These are phyloP conservation scores for Pseudolaguvia tuberculata DNA, from an alignment of 2,113 vertebrate genomes.

Conservation along the genomic window DNA sequence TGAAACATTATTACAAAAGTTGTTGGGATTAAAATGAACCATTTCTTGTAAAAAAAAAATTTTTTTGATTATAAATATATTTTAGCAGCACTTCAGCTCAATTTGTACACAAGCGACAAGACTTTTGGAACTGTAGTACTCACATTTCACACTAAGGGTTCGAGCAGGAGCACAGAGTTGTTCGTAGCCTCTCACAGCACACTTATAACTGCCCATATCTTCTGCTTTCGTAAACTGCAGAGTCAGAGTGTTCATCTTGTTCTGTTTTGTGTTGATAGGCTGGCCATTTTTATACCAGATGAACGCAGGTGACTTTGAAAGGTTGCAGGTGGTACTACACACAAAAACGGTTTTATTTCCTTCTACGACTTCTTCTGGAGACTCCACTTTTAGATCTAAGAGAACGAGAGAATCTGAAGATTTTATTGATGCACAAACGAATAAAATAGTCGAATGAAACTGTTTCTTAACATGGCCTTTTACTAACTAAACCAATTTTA, in stretches of 20 bases:
- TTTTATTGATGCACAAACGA: no score
- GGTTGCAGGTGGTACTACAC: constrained; percentile 23
- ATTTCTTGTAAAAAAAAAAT: no score
- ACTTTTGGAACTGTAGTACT: constrained; percentile 1
- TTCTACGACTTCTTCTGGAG: constrained; percentile 1
- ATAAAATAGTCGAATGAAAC: no score
- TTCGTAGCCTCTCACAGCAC: constrained; percentile 10
- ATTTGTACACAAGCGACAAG: no score
- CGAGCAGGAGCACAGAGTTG: constrained; percentile 4
- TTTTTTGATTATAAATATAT: no score
- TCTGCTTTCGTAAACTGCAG: neutral
- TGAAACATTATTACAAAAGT: no score
- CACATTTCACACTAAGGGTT: constrained; percentile 21
- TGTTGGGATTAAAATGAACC: no score
- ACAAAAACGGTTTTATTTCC: constrained; percentile 12
- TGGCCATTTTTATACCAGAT: constrained; percentile 22
- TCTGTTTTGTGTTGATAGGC: neutral
- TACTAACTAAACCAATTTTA: neutral
- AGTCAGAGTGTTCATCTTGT: neutral
- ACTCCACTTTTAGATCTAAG: constrained; percentile 2
- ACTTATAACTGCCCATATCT: constrained; percentile 1
- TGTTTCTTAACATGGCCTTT: neutral
- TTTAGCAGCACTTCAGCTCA: no score
- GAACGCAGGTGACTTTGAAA: neutral
- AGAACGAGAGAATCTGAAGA: neutral